Evolutionary conservation across 1,140 invertebrate genomes (phyloP).

Genomic region (Bombus huntii): DNA sequence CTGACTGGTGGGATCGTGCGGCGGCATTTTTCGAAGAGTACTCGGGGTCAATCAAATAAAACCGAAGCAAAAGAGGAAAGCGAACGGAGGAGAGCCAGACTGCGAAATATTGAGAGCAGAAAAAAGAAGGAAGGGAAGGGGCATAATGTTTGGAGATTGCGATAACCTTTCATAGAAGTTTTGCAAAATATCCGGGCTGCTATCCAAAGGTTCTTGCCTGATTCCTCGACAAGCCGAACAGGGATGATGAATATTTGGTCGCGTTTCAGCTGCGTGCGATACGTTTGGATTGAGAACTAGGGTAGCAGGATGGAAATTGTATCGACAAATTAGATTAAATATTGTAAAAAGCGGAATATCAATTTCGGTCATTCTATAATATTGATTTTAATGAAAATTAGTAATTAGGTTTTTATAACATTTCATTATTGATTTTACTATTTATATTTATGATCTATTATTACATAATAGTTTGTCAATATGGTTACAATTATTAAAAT

Average conservation of each 20-base stretch:
- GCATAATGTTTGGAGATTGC: slow-evolving; percentile 4
- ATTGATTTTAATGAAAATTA: too few relatives aligned
- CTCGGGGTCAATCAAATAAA: slow-evolving; percentile 58
- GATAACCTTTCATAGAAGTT: slow-evolving; percentile 1
- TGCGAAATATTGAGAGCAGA: slow-evolving; percentile 25
- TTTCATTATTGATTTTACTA: too few relatives aligned
- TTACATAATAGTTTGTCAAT: too few relatives aligned
- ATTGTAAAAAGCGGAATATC: neutral
- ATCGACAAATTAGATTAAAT: neutral
- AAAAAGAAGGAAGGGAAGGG: neutral
- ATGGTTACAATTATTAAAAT: too few relatives aligned
- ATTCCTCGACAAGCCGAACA: neutral
- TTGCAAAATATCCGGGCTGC: slow-evolving; percentile 7
- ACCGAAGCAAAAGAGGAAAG: slow-evolving; percentile 18
- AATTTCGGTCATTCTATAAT: too few relatives aligned
- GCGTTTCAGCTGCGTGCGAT: neutral
- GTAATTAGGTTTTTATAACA: too few relatives aligned
- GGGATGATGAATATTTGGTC: neutral
- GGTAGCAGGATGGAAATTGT: neutral
- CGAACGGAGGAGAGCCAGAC: neutral
- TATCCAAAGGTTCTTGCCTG: neutral
- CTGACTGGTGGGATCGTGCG: slow-evolving; percentile 52
- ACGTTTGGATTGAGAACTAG: neutral
- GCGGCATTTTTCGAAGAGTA: slow-evolving; percentile 33
- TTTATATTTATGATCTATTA: too few relatives aligned